These are phyloP conservation scores for Dromiciops gliroides DNA, from an alignment of 2,113 vertebrate species.

Conservation along the genomic window DNA sequence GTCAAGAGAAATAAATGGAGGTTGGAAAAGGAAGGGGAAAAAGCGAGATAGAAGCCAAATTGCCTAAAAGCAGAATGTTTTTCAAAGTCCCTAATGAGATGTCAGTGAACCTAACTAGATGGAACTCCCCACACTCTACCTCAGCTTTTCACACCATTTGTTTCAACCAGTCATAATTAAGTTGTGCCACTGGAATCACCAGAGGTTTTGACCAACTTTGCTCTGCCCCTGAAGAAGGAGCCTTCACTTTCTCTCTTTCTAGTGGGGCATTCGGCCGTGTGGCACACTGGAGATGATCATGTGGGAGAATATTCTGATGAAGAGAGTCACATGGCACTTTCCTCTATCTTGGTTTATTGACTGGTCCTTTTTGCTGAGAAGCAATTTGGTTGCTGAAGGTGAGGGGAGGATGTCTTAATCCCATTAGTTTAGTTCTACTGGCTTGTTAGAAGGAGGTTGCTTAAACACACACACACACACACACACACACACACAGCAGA, in stretches of 20 bases:
- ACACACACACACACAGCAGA: too few species aligned
- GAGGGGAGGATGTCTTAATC: constrained; percentile 41
- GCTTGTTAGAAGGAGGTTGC: constrained; percentile 14
- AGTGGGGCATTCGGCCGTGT: neutral
- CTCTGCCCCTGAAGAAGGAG: constrained; percentile 10
- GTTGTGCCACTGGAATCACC: constrained; percentile 77
- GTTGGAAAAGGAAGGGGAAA: constrained; percentile 67
- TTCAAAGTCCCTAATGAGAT: constrained; percentile 79
- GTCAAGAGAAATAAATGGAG: constrained; percentile 78
- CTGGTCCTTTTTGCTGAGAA: constrained; percentile 50
- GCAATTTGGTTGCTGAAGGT: constrained; percentile 48
- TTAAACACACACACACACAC: too few species aligned
- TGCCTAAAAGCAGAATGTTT: constrained; percentile 80
- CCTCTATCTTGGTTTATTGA: constrained; percentile 56
- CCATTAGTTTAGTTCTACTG: neutral
- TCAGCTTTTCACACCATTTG: constrained; percentile 73
- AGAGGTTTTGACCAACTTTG: constrained; percentile 54
- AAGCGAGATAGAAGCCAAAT: constrained; percentile 73
- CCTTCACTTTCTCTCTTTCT: neutral
- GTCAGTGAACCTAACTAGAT: constrained; percentile 78
- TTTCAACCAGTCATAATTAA: constrained; percentile 80
- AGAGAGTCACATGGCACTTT: constrained; percentile 47
- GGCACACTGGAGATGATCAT: neutral
- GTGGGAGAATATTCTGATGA: constrained; percentile 50
- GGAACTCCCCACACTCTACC: constrained; percentile 71